Conservation (phyloP, 2,113 vertebrate genomes). For the Galbula dea region DNA sequence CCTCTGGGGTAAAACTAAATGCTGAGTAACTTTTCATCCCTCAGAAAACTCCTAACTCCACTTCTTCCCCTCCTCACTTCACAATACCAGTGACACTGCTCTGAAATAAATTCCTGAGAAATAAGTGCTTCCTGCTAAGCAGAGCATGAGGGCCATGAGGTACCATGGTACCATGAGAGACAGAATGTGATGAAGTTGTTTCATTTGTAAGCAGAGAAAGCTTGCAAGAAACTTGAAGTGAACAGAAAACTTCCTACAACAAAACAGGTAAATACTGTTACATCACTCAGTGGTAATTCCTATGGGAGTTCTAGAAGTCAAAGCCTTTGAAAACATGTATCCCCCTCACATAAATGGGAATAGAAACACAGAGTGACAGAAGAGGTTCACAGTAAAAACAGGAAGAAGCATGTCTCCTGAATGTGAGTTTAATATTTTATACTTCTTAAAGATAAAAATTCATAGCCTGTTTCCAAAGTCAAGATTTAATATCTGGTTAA, state of each 20-base stretch:
- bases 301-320: not conserved
- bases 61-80: not conserved
- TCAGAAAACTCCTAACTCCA: not conserved
- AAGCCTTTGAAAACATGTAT: not conserved
- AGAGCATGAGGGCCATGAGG: not conserved
- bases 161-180: too few relatives aligned
- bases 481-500: not conserved
- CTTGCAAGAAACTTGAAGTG: too few relatives aligned
- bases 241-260: too few relatives aligned
- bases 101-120: not conserved
- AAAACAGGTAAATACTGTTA: too few relatives aligned
- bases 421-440: not conserved
- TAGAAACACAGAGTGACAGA: not conserved
- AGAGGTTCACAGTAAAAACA: not conserved
- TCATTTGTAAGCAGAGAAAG: not conserved
- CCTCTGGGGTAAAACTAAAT: too few relatives aligned
- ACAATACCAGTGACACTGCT: not conserved
- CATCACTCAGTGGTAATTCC: too few relatives aligned
- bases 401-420: not conserved
- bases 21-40: not conserved
- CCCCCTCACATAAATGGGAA: not conserved
- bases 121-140: not conserved
- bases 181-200: accelerated
- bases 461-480: not conserved
- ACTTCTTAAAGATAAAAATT: not conserved